phyloP scores from a whole-genome alignment of 1,140 invertebrate species.

The Temnothorax longispinosus region DNA sequence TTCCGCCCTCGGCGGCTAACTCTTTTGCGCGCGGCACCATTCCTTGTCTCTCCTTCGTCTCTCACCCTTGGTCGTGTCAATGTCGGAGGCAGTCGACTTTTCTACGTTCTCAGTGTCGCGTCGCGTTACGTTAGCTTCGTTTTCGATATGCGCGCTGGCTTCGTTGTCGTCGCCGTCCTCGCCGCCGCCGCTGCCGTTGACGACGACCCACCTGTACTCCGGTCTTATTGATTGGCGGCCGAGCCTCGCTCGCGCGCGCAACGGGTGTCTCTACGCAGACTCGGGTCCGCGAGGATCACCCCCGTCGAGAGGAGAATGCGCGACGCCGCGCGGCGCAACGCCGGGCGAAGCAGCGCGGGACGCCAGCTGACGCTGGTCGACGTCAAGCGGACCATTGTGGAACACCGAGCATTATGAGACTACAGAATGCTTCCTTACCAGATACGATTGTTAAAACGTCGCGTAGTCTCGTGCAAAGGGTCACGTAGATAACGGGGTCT shows the following conservation, averaged over 20 bases:
- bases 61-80: background rate
- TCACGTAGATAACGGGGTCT: background rate
- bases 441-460: constrained; percentile 34
- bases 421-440: background rate
- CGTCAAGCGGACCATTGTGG: constrained; percentile 13
- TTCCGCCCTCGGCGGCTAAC: constrained; percentile 1
- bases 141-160: constrained; percentile 66
- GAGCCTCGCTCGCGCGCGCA: constrained; percentile 58
- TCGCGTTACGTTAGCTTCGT: constrained; percentile 63
- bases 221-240: constrained; percentile 78
- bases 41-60: background rate
- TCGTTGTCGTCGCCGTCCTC: constrained; percentile 36
- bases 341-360: background rate
- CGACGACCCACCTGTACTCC: constrained; percentile 79
- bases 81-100: constrained; percentile 27
- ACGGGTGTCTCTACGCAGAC: constrained; percentile 71
- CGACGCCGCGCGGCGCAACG: constrained; percentile 20
- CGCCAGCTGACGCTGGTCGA: constrained; percentile 20
- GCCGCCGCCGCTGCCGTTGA: constrained; percentile 64
- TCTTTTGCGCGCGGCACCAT: background rate
- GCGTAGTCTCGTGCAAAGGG: background rate
- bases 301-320: constrained; percentile 24
- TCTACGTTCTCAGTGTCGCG: constrained; percentile 33
- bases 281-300: constrained; percentile 55
- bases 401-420: background rate